Evolutionary conservation across 2,888 invertebrate species (phyloP).

Genomic region (Ophioninae sp.): DNA sequence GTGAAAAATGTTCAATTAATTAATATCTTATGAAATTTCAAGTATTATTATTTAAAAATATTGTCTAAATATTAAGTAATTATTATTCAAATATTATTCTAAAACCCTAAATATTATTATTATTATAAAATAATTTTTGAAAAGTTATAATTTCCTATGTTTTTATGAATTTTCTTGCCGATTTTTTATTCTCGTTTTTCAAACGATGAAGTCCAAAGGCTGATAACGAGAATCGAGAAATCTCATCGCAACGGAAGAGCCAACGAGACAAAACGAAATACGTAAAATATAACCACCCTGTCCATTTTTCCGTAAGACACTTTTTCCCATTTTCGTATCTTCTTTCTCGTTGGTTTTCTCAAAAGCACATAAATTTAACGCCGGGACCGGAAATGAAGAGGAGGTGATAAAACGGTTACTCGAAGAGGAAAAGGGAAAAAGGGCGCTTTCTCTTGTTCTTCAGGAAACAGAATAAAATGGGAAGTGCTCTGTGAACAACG

Average conservation of each 20-base stretch:
- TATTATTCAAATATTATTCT: too few relatives aligned
- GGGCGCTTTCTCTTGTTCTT: not conserved
- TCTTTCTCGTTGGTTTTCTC: slow-evolving; percentile 13
- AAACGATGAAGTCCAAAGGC: slow-evolving; percentile 7
- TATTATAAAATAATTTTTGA: too few relatives aligned
- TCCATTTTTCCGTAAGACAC: not conserved
- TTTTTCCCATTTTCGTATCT: slow-evolving; percentile 2
- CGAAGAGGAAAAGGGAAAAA: slow-evolving; percentile 1
- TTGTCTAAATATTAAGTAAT: too few relatives aligned
- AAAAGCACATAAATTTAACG: slow-evolving; percentile 1
- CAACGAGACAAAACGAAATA: not conserved
- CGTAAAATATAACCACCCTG: not conserved
- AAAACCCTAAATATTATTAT: too few relatives aligned
- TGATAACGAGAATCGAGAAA: not conserved
- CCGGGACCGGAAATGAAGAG: slow-evolving; percentile 42
- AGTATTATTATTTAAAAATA: too few relatives aligned
- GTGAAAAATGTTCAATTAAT: too few relatives aligned
- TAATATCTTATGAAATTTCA: too few relatives aligned
- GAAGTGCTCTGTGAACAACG: slow-evolving; percentile 6
- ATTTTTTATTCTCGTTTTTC: not conserved
- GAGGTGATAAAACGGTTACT: slow-evolving; percentile 7
- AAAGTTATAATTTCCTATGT: too few relatives aligned
- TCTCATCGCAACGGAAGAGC: not conserved
- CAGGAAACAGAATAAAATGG: slow-evolving; percentile 22
- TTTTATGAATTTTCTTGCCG: too few relatives aligned